Percentiles rank a stretch among this genome's conserved stretches.
These are phyloP conservation scores for Erythrocercus mccallii DNA, from an alignment of 2,113 vertebrate genomes.

Conservation along the genomic window DNA sequence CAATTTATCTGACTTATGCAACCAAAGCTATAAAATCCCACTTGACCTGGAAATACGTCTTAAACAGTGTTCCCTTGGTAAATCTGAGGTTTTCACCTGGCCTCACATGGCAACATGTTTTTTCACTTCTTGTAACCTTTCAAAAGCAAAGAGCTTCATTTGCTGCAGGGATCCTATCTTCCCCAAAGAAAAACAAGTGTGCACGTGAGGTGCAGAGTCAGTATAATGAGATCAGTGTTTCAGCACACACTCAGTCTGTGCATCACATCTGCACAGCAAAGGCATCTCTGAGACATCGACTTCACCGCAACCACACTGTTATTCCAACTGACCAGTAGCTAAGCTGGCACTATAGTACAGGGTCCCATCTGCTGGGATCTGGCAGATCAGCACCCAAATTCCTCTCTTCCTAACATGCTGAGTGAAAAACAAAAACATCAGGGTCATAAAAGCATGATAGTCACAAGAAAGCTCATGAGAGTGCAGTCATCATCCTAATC, in stretches of 20 bases:
- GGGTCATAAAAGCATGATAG: neutral
- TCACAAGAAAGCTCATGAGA: neutral
- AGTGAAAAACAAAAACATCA: neutral
- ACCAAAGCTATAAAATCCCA: neutral
- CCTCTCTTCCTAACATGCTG: neutral
- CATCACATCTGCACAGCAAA: neutral
- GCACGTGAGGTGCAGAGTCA: accelerated
- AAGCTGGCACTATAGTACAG: neutral
- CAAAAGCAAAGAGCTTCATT: neutral
- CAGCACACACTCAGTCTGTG: neutral
- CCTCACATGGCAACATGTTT: neutral
- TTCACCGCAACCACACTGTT: neutral
- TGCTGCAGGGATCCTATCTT: neutral
- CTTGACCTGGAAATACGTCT: neutral
- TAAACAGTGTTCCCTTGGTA: neutral
- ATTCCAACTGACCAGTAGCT: neutral
- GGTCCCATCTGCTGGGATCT: neutral
- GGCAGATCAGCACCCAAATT: neutral
- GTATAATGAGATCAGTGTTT: neutral
- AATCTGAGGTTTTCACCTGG: neutral
- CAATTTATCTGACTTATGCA: neutral
- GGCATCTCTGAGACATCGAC: neutral
- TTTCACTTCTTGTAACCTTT: neutral
- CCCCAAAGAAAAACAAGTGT: neutral
- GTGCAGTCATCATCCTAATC: neutral